Conservation (phyloP, 2,888 invertebrate species). For the Lasioglossum morio region DNA sequence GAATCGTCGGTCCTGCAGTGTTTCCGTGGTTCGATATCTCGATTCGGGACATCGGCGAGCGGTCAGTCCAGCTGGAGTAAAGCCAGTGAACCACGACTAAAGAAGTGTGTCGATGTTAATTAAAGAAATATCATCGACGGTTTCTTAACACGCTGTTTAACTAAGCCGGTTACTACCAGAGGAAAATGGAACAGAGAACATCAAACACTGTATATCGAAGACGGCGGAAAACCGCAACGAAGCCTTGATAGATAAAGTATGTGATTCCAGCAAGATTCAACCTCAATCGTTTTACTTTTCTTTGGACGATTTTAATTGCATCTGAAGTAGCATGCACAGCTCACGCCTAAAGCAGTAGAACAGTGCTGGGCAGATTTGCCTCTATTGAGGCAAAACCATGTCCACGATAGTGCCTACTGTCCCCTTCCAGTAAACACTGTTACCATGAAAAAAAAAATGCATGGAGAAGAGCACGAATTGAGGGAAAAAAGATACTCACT, state of each 20-base stretch:
- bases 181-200: constrained; percentile 21
- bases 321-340: neutral
- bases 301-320: neutral
- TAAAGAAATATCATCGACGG: constrained; percentile 62
- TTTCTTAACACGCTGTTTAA: constrained; percentile 32
- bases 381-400: too few relatives aligned
- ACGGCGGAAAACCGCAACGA: neutral
- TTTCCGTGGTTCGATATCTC: constrained; percentile 22
- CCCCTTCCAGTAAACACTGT: too few relatives aligned
- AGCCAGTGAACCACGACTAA: constrained; percentile 60
- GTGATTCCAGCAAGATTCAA: neutral
- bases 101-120: constrained; percentile 67
- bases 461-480: too few relatives aligned
- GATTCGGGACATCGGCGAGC: constrained; percentile 29
- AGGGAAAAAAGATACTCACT: too few relatives aligned
- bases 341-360: neutral
- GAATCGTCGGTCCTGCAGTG: constrained; percentile 3
- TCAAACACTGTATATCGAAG: neutral
- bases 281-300: constrained; percentile 4
- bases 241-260: constrained; percentile 19
- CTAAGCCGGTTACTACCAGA: neutral
- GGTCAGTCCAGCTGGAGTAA: constrained; percentile 47
- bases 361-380: too few relatives aligned
- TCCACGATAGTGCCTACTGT: too few relatives aligned
- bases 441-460: too few relatives aligned